Evolutionary conservation across 1,140 invertebrate genomes (phyloP).

Genomic region (Drosophila navojoa): DNA sequence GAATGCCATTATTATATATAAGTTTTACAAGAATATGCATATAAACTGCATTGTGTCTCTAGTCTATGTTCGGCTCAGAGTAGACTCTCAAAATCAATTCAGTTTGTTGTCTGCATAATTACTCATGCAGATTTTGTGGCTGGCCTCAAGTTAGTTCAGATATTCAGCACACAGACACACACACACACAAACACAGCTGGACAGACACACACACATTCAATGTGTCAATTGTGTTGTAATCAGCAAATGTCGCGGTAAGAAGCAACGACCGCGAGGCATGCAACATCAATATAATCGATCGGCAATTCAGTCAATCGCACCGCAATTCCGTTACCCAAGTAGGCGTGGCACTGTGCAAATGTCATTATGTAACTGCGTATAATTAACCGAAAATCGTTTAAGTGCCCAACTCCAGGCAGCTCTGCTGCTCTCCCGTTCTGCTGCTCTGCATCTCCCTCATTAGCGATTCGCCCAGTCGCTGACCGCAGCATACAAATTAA

Average conservation of each 20-base stretch:
- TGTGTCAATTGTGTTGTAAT: slow-evolving; percentile 6
- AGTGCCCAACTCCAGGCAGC: slow-evolving; percentile 33
- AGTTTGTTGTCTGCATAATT: too few species aligned
- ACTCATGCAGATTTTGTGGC: not conserved
- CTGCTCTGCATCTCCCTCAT: not conserved
- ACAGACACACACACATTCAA: not conserved
- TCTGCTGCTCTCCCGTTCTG: not conserved
- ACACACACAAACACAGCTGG: not conserved
- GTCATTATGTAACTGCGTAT: slow-evolving; percentile 73
- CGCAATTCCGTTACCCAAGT: slow-evolving; percentile 7
- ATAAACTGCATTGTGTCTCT: too few species aligned
- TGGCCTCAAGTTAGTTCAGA: too few species aligned
- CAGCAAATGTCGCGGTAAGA: not conserved
- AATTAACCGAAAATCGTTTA: slow-evolving; percentile 81
- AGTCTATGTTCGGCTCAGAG: too few species aligned
- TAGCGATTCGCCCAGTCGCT: slow-evolving; percentile 12
- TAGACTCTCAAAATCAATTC: too few species aligned
- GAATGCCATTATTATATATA: too few species aligned
- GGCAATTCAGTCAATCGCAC: slow-evolving; percentile 10
- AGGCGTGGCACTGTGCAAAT: slow-evolving; percentile 58
- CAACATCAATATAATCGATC: slow-evolving; percentile 41
- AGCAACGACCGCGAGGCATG: slow-evolving; percentile 51
- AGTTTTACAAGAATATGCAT: too few species aligned
- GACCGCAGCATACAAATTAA: slow-evolving; percentile 73
- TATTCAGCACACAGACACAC: not conserved